These are phyloP conservation scores for Stictocephala bisonia DNA, from an alignment of 2,888 invertebrate species.

Conservation along the genomic window DNA sequence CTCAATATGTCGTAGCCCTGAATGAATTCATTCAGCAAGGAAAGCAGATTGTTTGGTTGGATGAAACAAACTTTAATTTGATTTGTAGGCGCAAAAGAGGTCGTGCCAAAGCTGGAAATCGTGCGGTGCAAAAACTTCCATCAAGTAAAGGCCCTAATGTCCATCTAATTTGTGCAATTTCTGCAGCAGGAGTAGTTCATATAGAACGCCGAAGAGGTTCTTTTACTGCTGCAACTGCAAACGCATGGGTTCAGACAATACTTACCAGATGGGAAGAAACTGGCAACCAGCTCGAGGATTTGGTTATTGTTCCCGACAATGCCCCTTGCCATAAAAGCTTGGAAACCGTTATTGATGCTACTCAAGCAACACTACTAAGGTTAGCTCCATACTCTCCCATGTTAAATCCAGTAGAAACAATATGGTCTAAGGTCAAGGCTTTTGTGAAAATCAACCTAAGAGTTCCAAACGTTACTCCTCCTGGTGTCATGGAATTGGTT, in stretches of 20 bases:
- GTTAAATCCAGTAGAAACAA: conserved; percentile 32
- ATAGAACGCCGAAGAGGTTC: not conserved
- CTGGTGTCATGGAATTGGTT: not conserved
- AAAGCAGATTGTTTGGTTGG: conserved; percentile 2
- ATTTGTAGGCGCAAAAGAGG: conserved; percentile 1
- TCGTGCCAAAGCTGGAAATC: conserved; percentile 6
- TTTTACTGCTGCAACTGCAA: conserved; percentile 7
- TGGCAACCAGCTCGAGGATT: conserved; percentile 17
- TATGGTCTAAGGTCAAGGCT: conserved; percentile 48
- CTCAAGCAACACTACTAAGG: conserved; percentile 47
- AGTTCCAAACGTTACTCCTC: conserved; percentile 14
- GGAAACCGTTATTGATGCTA: conserved; percentile 1
- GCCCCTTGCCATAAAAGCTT: conserved; percentile 7
- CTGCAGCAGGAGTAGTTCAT: not conserved
- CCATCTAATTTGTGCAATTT: conserved; percentile 25
- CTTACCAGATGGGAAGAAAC: conserved; percentile 18
- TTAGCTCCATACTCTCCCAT: conserved; percentile 50
- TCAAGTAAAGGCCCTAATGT: conserved; percentile 22
- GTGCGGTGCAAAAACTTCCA: not conserved
- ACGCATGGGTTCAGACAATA: not conserved
- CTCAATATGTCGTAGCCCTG: not conserved
- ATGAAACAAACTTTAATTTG: conserved; percentile 19
- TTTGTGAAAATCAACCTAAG: conserved; percentile 23
- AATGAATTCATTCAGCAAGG: not conserved
- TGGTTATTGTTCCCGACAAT: conserved; percentile 17